Base-by-base conservation (phyloP, 2,113 vertebrate species). In the Hiodon alosoides region DNA sequence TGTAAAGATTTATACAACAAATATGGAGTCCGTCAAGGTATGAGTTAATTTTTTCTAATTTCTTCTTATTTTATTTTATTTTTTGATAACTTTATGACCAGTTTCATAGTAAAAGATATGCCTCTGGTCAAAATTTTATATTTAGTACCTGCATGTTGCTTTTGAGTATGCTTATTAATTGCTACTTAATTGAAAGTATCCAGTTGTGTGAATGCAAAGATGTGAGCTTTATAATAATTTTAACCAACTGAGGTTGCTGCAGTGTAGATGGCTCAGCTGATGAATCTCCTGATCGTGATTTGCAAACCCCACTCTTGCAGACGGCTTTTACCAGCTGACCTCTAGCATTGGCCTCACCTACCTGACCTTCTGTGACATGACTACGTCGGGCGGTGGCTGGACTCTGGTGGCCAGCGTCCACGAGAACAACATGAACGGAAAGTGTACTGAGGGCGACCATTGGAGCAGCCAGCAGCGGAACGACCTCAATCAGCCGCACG, bases 351-450 rank as follows among this genome's bases (percentile, higher is more conserved):
- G 82, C 0, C 46, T 70, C 14, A 0, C 55, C 60, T 90, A 90
- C 75, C 85, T 87, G 81, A 88, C 85, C 47, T 92, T 84, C 83
- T 92, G 89, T 73, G 88, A 90, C 80, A 88, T 89, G 89, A 85
- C 79, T 53, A 83, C 89, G 5, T 73, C 4, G 0, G 84, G 86
- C 3, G 86, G 88, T 0, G 84, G 89, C 70, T 90, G 89, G 88
- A 89, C 86, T 4, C 78, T 92, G 72, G 87, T 90, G 69, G 85
- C 85, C 67, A 90, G 88, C 0, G 69, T 90, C 5, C 86, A 90
- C 0, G 85, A 91, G 77, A 90, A 90, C 78, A 76, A 84, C 77
- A 71, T 84, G 52, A 0, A 0, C 7, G 87, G 88, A 9, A 90
- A 87, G 76, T 89, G 87, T 78, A 87, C 76, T 0, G 2, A 59